A percentile compares a stretch with the other conserved stretches of the same genome.
Conservation (phyloP, 2,888 invertebrate species). For the Clunio marinus region DNA sequence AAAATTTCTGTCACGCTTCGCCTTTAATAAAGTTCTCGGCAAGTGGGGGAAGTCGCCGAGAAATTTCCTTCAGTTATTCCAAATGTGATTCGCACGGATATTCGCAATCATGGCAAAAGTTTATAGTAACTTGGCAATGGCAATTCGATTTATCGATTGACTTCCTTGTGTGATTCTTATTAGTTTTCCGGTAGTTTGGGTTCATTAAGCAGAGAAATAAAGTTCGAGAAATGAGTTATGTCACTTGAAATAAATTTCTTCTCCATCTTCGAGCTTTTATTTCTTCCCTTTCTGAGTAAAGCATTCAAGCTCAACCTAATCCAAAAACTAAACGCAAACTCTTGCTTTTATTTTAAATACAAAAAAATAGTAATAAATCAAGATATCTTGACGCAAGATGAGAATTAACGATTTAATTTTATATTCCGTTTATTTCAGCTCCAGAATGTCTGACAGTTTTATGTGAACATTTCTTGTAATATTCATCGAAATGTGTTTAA, state of each 20-base stretch:
- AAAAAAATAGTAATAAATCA: slow-evolving; percentile 14
- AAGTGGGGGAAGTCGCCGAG: not conserved
- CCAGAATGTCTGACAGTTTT: slow-evolving; percentile 7
- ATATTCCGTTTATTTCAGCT: slow-evolving; percentile 1
- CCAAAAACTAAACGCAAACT: not conserved
- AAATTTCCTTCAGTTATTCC: too few relatives aligned
- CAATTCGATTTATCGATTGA: slow-evolving; percentile 7
- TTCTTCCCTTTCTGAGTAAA: not conserved
- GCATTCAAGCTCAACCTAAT: not conserved
- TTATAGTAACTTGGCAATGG: not conserved
- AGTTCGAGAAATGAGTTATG: not conserved
- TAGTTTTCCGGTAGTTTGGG: not conserved
- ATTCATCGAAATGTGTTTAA: not conserved
- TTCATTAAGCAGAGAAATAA: slow-evolving; percentile 1
- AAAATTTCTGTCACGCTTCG: slow-evolving; percentile 10
- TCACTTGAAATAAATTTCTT: not conserved
- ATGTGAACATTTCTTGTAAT: slow-evolving; percentile 2
- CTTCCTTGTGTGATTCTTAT: not conserved
- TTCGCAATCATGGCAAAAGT: slow-evolving; percentile 5
- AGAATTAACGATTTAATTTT: not conserved
- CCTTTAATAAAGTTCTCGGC: not conserved
- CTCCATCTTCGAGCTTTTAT: too few relatives aligned
- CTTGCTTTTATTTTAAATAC: not conserved
- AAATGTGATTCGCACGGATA: too few relatives aligned
- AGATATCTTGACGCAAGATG: not conserved